Percentiles rank a stretch among this genome's conserved stretches.
Evolutionary conservation across 1,140 invertebrate species (phyloP).

Genomic region (Pinna nobilis): DNA sequence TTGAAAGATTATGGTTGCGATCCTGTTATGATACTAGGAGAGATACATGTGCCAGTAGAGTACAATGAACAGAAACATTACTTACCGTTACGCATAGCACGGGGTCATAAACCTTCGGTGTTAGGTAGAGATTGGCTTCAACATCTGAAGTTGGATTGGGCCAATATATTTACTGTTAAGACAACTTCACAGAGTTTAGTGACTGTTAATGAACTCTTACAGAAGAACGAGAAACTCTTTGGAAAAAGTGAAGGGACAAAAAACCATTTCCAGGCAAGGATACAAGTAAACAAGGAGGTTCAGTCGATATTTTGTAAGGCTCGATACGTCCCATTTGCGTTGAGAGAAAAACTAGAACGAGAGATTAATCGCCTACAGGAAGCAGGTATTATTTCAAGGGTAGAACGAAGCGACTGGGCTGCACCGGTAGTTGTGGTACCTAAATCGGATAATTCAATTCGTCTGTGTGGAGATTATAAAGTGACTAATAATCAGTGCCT

Average conservation of each 20-base stretch:
- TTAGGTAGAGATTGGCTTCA: not conserved
- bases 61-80: not conserved
- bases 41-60: not conserved
- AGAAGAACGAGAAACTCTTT: too few species aligned
- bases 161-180: not conserved
- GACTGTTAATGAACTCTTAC: not conserved
- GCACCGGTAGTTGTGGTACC: slow-evolving; percentile 68
- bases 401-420: slow-evolving; percentile 58
- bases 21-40: not conserved
- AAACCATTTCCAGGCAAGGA: not conserved
- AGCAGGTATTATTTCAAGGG: slow-evolving; percentile 45
- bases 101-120: not conserved
- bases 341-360: slow-evolving; percentile 48
- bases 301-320: too few species aligned
- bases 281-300: slow-evolving; percentile 15
- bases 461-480: slow-evolving; percentile 71
- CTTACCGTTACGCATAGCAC: not conserved
- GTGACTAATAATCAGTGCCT: slow-evolving; percentile 64
- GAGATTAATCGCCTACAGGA: slow-evolving; percentile 38
- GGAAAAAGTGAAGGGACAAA: too few species aligned
- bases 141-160: not conserved
- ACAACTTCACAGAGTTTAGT: not conserved
- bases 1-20: not conserved
- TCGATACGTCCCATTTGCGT: too few species aligned
- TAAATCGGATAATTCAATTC: too few species aligned